phyloP scores from a whole-genome alignment of 35 echinoderm and acorn worm species.

The Ophiothrix spiculata region DNA sequence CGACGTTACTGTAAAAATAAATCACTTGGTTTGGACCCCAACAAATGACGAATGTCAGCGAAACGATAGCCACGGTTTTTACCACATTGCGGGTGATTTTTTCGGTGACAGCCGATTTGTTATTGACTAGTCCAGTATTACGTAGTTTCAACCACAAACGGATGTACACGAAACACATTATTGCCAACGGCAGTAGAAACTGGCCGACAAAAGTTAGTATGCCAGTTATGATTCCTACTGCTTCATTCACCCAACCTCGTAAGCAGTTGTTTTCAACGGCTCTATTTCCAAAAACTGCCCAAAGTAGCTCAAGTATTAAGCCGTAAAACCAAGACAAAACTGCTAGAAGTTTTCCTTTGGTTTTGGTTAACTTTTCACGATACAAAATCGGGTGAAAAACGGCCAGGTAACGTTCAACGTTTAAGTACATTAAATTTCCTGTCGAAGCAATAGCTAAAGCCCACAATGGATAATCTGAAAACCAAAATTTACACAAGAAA shows the following conservation, averaged over 20 bases:
- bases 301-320: slow-evolving; percentile 62
- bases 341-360: slow-evolving; percentile 40
- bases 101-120: too few species aligned
- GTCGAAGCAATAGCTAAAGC: slow-evolving; percentile 70
- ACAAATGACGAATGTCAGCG: slow-evolving; percentile 60
- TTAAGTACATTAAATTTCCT: slow-evolving; percentile 72
- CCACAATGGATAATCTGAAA: slow-evolving; percentile 79
- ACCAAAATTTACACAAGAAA: slow-evolving; percentile 85
- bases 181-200: slow-evolving; percentile 50
- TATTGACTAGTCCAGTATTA: not conserved
- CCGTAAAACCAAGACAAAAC: slow-evolving; percentile 69
- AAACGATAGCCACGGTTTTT: slow-evolving; percentile 55
- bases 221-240: slow-evolving; percentile 14
- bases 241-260: slow-evolving; percentile 1
- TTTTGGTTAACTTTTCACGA: slow-evolving; percentile 54
- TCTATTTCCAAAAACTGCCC: slow-evolving; percentile 29
- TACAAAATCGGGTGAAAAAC: slow-evolving; percentile 86
- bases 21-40: slow-evolving; percentile 68
- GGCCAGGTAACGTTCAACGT: slow-evolving; percentile 74
- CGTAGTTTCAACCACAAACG: slow-evolving; percentile 38
- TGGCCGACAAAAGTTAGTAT: slow-evolving; percentile 49
- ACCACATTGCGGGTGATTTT: slow-evolving; percentile 54
- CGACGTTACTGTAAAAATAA: slow-evolving; percentile 68
- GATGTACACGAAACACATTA: slow-evolving; percentile 66
- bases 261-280: slow-evolving; percentile 22